Evolutionary conservation across 2,888 invertebrate genomes (phyloP), one percentile per base, ranked within the genome.

Genomic region (Hemaris fuciformis): DNA sequence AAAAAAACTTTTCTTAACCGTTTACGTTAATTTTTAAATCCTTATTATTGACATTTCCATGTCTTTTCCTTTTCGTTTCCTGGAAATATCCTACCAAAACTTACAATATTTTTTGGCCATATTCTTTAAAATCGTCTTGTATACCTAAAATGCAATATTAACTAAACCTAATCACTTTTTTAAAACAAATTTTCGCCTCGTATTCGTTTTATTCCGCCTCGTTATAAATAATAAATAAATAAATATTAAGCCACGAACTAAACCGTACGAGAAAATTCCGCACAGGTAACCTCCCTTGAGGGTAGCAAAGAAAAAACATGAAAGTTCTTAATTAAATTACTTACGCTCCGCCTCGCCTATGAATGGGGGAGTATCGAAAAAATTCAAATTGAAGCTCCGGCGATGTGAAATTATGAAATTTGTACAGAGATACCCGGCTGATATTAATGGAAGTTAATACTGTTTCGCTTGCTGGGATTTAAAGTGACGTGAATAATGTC

Each of bases 301-400:
- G 27, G 38, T 20, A n/a, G 25, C 38, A 25, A 15, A 23, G 23
- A 46, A 45, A 79, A 80, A 82, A 79, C 79, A 80, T 75, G 73
- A 77, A 83, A 82, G 76, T 80, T 80, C 74, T 73, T 83, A 84
- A 83, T 84, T 79, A 79, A 84, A 84, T 84, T 81, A 84, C 73
- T 57, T 38, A 25, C 34, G 38, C 38, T 38, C 38, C 38, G 46
- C 60, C 23, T 41, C 60, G 45, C 46, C 59, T 38, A 60, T 25
- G 48, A 66, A 67, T 63, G 43, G 62, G 65, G 5, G n/a, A 69
- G 48, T 64, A 69, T 69, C 63, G 66, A 71, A 76, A 70, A 72
- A 75, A 76, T 73, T 74, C 63, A 67, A 70, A 73, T 72, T 71
- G 69, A 64, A 58, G 45, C 46, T 43, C 64, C 57, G 60, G 66